Percentiles rank a stretch among this genome's conserved stretches.
These are phyloP conservation scores for Pseudococcus longispinus DNA, from an alignment of 2,888 invertebrate genomes.

Conservation along the genomic window DNA sequence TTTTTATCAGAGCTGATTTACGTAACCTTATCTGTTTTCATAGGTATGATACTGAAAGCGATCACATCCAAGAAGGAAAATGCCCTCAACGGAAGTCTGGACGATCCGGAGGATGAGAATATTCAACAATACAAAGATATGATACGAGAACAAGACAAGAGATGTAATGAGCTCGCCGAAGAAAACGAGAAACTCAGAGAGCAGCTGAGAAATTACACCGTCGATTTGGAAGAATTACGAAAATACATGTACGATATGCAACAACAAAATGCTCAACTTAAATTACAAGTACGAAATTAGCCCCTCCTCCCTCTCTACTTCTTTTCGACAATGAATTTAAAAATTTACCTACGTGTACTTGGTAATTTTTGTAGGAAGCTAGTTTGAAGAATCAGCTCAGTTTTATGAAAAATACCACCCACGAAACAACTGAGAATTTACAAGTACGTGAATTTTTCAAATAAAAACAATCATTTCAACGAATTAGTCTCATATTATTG, in stretches of 20 bases:
- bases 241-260: conserved; percentile 77
- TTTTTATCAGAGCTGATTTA: not conserved
- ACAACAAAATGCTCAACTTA: conserved; percentile 72
- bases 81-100: conserved; percentile 57
- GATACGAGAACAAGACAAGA: conserved; percentile 86
- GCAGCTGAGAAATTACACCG: conserved; percentile 58
- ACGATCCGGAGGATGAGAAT: conserved; percentile 63
- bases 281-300: conserved; percentile 70
- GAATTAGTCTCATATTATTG: not conserved
- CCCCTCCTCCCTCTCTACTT: not conserved
- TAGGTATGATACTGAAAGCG: conserved; percentile 67
- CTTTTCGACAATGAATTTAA: not conserved
- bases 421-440: not conserved
- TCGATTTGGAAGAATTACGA: conserved; percentile 72
- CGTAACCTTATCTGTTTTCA: conserved; percentile 26
- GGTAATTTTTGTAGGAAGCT: not conserved
- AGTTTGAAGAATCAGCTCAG: not conserved
- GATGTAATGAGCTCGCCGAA: conserved; percentile 63
- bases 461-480: no score
- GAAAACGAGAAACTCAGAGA: conserved; percentile 58
- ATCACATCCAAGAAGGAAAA: conserved; percentile 63
- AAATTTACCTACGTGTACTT: not conserved
- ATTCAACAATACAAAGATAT: conserved; percentile 86
- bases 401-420: not conserved
- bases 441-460: not conserved